Evolutionary conservation across 2,113 vertebrate species (phyloP), one percentile per base, ranked within the genome.

Genomic region (Montifringilla adamsi): DNA sequence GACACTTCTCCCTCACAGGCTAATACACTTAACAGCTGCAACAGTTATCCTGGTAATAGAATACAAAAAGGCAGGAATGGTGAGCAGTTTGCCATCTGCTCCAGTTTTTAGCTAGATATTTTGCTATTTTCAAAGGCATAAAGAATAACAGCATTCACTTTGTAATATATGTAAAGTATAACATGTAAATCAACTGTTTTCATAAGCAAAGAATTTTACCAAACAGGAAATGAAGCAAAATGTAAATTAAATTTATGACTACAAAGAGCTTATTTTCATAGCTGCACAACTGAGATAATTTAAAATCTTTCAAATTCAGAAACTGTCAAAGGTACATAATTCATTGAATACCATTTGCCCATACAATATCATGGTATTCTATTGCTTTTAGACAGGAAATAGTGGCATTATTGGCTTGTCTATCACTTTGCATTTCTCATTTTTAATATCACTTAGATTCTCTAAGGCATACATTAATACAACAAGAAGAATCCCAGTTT

Each of bases 191-290:
- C 28, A 66, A 53, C 41, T 46, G 53, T 86, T 92, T 88, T 66
- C 79, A 49, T 49, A 88, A 85, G 59, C 31, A 73, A 27, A 80
- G 43, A 85, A n/a, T 73, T 93, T 62, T 58, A 95, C 79, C 30
- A 69, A 96, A 92, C 86, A 94, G 86, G 91, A 95, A 95, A 81
- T 30, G 10, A 93, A 95, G 47, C 43, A 89, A 96, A 90, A 95
- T 47, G 64, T n/a, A 95, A 94, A 90, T 95, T 84, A 77, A 73
- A 85, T 33, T 43, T 50, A 53, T 27, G 39, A 90, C 81, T 64
- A 75, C 67, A 97, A 93, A 96, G 76, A 35, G 59, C 21, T 66
- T 85, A 80, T 64, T 93, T 92, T 77, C 72, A 70, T 64, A 90
- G 85, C 43, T 93, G 83, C 31, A 79, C 23, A 62, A 83, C 23